Conservation (phyloP, 2,888 invertebrate species). For the Uloborus plumipes region DNA sequence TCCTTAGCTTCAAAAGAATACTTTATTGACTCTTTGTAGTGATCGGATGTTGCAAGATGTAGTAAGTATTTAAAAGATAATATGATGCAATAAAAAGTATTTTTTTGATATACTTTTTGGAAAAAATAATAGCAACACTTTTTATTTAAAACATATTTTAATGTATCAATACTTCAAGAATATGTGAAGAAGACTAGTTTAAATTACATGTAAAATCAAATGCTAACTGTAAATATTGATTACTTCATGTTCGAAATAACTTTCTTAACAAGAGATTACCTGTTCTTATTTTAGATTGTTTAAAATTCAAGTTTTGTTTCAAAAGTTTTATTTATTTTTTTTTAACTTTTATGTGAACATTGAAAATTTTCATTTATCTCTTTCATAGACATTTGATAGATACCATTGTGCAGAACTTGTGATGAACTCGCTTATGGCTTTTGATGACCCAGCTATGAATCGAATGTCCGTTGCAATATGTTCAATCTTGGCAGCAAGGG, state of each 20-base stretch:
- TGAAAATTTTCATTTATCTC: constrained; percentile 4
- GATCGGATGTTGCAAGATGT: constrained; percentile 83
- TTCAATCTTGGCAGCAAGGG: constrained; percentile 78
- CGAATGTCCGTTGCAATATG: constrained; percentile 86
- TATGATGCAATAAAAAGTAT: too few relatives aligned
- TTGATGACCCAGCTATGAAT: constrained; percentile 80
- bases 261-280: too few relatives aligned
- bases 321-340: background rate
- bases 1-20: constrained; percentile 79
- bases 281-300: too few relatives aligned
- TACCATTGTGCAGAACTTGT: constrained; percentile 80
- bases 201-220: too few relatives aligned
- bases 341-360: background rate
- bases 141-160: too few relatives aligned
- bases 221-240: too few relatives aligned
- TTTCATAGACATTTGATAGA: constrained; percentile 75
- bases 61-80: constrained; percentile 67
- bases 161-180: too few relatives aligned
- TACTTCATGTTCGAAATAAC: too few relatives aligned
- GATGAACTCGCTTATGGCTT: constrained; percentile 79
- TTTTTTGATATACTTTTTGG: too few relatives aligned
- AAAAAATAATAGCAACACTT: too few relatives aligned
- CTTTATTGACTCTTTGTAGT: constrained; percentile 81
- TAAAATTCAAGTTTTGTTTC: background rate
- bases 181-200: too few relatives aligned